phyloP scores from a whole-genome alignment of 2,888 invertebrate species.

The Thera obeliscata region DNA sequence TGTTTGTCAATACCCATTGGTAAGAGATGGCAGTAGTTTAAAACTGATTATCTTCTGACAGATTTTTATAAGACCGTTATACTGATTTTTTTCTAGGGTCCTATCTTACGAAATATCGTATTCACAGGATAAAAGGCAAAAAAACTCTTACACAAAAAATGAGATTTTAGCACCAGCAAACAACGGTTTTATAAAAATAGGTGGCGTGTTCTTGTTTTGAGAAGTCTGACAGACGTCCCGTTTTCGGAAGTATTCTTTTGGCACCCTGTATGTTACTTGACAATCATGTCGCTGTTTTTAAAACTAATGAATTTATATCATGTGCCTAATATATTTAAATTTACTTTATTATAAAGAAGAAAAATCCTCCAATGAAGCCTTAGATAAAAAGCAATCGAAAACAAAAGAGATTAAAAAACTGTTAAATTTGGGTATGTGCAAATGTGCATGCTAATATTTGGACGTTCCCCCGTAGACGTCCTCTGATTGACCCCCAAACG shows the following conservation, averaged over 20 bases:
- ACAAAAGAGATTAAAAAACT: background rate
- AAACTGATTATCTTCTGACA: no score
- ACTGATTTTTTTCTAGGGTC: background rate
- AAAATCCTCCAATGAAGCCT: background rate
- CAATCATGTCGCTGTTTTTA: slow-evolving; percentile 3
- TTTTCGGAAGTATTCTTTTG: slow-evolving; percentile 2
- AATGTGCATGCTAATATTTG: no score
- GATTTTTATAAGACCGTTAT: no score
- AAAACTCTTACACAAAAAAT: no score
- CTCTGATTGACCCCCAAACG: no score
- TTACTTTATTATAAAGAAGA: slow-evolving; percentile 6
- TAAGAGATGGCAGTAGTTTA: no score
- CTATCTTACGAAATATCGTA: background rate
- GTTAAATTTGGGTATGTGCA: no score
- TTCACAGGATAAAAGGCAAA: background rate
- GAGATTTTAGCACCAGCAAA: no score
- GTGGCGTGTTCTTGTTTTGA: background rate
- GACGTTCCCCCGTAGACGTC: no score
- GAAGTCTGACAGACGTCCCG: background rate
- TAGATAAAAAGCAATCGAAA: background rate
- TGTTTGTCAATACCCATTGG: no score
- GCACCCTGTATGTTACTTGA: slow-evolving; percentile 7
- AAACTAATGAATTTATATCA: slow-evolving; percentile 21
- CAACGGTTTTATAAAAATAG: background rate
- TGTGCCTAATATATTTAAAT: slow-evolving; percentile 19